Base-by-base conservation (phyloP, 35 echinoderm and acorn worm genomes). In the Strongylocentrotus purpuratus region DNA sequence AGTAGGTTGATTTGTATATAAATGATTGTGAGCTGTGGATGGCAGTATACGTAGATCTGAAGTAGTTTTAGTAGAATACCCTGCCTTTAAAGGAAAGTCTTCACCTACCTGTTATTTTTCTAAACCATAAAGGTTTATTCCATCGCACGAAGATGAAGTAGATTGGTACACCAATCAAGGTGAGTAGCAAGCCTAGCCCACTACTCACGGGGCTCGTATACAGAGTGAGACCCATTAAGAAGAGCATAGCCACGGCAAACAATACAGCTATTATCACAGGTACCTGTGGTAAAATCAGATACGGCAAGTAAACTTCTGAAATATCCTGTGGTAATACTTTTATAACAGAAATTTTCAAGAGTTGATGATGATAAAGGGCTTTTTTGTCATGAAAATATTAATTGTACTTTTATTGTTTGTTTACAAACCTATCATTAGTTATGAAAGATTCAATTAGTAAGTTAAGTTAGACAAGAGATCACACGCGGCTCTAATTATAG, bases 121-220 rank as follows among this genome's bases (percentile, higher is more conserved):
- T 78, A 28, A 78, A 78, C 87, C 87, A 89, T 33, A 25, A 7
- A 41, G 87, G 87, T 89, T 89, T 89, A 33, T 89, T 89, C 87
- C 33, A 89, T 41, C 45, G 45, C 11, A 89, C 87, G 45, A 89
- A 89, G 87, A 89, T 10, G 32, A 89, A 41, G 20, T 89, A 89
- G 20, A 89, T 33, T 18, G 87, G 87, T 45, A 89, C 87, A 33
- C 87, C 87, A 46, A 89, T 15, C 87, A 89, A 46, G 32, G 87
- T 89, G 3, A 89, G 31, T 4, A 33, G 4, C 3, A 89, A 25
- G 7, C 87, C 87, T 10, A 89, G 12, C 9, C 5, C 87, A 31
- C 87, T 89, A 46, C 87, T 89, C 11, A 89, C 87, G 3, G 87
- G 87, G 12, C 45, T 46, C 12, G 87, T 89, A 33, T 89, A 89